Conservation (phyloP, 2,888 invertebrate species). For the Oscheius sp. region DNA sequence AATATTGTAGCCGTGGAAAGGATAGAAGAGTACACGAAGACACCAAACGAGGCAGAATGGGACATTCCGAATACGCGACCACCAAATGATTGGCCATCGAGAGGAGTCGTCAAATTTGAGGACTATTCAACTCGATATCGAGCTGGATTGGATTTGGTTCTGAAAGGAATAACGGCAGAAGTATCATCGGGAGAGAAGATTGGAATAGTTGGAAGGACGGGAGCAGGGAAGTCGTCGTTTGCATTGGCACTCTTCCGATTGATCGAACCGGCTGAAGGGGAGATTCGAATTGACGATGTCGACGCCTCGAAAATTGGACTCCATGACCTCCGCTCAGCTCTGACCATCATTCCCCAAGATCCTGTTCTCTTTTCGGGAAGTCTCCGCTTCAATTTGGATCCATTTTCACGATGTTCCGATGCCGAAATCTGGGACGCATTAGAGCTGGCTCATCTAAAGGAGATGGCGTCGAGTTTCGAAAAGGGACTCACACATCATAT, state of each 20-base stretch:
- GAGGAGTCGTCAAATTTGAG: constrained; percentile 44
- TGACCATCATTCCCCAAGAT: constrained; percentile 80
- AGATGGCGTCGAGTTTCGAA: constrained; percentile 34
- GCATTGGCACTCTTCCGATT: constrained; percentile 88
- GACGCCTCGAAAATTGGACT: constrained; percentile 84
- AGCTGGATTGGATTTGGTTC: constrained; percentile 78
- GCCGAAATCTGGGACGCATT: constrained; percentile 53
- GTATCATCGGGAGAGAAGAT: constrained; percentile 80
- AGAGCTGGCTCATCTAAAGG: constrained; percentile 62
- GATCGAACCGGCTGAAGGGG: constrained; percentile 81
- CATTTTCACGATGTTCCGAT: constrained; percentile 58
- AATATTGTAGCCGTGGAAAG: constrained; percentile 96
- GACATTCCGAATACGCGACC: constrained; percentile 61
- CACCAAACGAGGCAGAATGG: constrained; percentile 59
- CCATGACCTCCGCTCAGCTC: constrained; percentile 83
- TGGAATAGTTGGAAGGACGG: constrained; percentile 70
- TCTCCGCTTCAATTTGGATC: constrained; percentile 68
- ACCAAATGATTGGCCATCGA: constrained; percentile 41
- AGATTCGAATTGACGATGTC: constrained; percentile 84
- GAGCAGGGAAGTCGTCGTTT: constrained; percentile 81
- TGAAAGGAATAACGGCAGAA: constrained; percentile 82
- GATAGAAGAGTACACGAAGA: constrained; percentile 80
- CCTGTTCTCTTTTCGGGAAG: constrained; percentile 67
- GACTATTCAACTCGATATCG: constrained; percentile 59
- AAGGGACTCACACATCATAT: constrained; percentile 51